Conservation (phyloP, 2,888 invertebrate species). For the Heteromyza rotundicornis region DNA sequence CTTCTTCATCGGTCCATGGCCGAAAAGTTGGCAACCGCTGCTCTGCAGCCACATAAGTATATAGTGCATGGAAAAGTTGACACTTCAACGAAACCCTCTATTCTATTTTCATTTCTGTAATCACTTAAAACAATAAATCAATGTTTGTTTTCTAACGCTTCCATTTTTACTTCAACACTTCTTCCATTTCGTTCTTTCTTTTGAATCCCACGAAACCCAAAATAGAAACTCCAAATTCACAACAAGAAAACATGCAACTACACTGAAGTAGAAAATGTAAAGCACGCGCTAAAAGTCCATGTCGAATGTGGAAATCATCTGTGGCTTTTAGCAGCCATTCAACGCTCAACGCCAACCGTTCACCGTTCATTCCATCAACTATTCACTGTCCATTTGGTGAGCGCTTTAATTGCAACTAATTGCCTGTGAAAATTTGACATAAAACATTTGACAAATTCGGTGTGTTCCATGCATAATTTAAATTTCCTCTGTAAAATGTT, state of each 20-base stretch:
- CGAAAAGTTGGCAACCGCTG: too few relatives aligned
- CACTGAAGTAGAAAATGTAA: not conserved
- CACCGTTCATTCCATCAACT: not conserved
- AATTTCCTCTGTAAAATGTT: not conserved
- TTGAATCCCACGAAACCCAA: too few relatives aligned
- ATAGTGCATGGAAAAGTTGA: too few relatives aligned
- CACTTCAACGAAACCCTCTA: too few relatives aligned
- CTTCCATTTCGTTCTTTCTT: too few relatives aligned
- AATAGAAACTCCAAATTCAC: not conserved
- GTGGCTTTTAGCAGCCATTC: not conserved
- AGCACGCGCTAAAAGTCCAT: not conserved
- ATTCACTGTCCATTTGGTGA: slow-evolving; percentile 19
- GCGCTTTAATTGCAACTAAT: slow-evolving; percentile 28
- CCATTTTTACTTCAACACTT: not conserved
- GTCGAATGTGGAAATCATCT: not conserved
- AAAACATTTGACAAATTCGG: slow-evolving; percentile 4
- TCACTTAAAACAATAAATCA: too few relatives aligned
- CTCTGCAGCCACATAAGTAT: too few relatives aligned
- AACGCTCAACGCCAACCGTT: not conserved
- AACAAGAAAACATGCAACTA: not conserved
- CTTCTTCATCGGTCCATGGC: too few relatives aligned
- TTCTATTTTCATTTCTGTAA: too few relatives aligned
- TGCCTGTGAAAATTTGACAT: slow-evolving; percentile 25
- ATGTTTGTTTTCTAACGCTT: not conserved
- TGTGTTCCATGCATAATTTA: not conserved